Evolutionary conservation across 2,113 vertebrate genomes (phyloP).

Genomic region (Scatophagus argus): DNA sequence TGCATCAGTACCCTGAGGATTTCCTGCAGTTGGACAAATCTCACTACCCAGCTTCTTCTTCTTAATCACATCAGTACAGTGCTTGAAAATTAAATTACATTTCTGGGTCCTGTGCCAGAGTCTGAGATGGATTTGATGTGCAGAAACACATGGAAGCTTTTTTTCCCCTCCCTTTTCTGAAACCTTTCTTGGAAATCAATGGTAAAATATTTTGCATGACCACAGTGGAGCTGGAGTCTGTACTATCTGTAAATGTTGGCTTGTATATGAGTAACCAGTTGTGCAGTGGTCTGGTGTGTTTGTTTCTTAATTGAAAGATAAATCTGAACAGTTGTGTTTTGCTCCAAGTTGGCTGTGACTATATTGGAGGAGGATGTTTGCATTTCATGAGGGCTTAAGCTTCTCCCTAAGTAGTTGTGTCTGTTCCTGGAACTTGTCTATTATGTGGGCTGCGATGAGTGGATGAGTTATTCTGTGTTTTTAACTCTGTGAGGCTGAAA

Average conservation of each 20-base stretch:
- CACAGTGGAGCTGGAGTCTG: not conserved
- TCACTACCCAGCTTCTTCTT: not conserved
- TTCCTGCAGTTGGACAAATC: conserved; percentile 48
- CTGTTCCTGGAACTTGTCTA: conserved; percentile 13
- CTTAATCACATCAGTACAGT: conserved; percentile 60
- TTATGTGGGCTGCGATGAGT: conserved; percentile 19
- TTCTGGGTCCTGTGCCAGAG: conserved; percentile 45
- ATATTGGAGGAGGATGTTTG: conserved; percentile 29
- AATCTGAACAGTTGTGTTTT: conserved; percentile 29
- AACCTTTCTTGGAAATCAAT: conserved; percentile 52
- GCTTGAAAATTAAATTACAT: conserved; percentile 58
- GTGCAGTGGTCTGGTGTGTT: conserved; percentile 4
- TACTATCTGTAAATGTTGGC: not conserved
- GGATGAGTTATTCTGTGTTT: conserved; percentile 20
- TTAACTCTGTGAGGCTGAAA: conserved; percentile 11
- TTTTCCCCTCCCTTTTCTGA: conserved; percentile 5
- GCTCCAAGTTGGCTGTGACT: not conserved
- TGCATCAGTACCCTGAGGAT: conserved; percentile 3
- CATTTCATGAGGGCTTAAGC: conserved; percentile 32
- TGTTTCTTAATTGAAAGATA: conserved; percentile 26
- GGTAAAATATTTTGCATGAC: conserved; percentile 46
- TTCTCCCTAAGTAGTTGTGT: conserved; percentile 24
- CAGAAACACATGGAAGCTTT: conserved; percentile 29
- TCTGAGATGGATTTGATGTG: conserved; percentile 50
- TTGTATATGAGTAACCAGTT: conserved; percentile 33